Base-by-base conservation (phyloP, 2,113 vertebrate species). In the Anarrhichthys ocellatus region DNA sequence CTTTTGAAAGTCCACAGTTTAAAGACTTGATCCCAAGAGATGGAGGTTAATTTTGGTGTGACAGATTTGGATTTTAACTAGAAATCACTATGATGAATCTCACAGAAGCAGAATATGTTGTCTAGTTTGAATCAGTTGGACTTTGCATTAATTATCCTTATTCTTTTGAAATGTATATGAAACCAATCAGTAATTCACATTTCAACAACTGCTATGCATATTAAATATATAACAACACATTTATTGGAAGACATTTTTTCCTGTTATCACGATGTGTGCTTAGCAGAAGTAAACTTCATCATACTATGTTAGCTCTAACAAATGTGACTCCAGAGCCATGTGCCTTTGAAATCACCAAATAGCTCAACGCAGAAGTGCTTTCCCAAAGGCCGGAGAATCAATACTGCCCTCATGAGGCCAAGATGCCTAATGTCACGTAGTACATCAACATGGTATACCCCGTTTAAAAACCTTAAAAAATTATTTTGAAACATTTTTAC, bases 381-480 rank as follows among this genome's bases (percentile, higher is more conserved):
- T 44, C 70, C 9, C 2, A 62, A 73, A 48, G 15, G 61, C 13
- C 3, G 38, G 40, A 52, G 5, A 77, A 52, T 5, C 2, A 69
- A 50, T 72, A 66, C 78, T 73, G 76, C 78, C 81, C 72, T 6
- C 80, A 27, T 44, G 78, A 48, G 86, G 80, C 9, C 15, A 40
- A 34, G 0, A 50, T 18, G 38, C 18, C 64, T 3, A 40, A 62
- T 17, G 5, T 0, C 18, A 77, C 24, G 14, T 40, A 11, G 6
- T 6, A 20, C 6, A 27, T 20, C 59, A 56, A 62, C 3, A 27
- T 42, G 11, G 18, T 36, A 27, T 5, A 3, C 3, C 15, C 13
- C 5, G 0, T 44, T 42, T 24, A 40, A 24, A 20, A 38, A 62
- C 2, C 18, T 27, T 27, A 27, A 27, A 27, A 27, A 27, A 27